A percentile compares a stretch with the other conserved stretches of the same genome.
Evolutionary conservation across 2,113 vertebrate species (phyloP).

Genomic region (Motacilla tschutschensis): DNA sequence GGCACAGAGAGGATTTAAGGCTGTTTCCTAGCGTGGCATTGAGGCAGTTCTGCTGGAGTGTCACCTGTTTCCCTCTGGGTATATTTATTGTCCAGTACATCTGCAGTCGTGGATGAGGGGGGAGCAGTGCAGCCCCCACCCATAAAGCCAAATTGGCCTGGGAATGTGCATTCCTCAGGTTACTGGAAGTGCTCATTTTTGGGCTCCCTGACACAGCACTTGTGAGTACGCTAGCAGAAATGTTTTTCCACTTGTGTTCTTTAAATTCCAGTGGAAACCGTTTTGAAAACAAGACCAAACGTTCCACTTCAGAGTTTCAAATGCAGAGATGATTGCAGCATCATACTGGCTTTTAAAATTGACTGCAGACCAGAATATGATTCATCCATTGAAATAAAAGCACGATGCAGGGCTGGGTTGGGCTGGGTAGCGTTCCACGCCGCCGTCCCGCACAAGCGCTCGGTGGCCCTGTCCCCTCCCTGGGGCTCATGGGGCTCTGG

Average conservation of each 20-base stretch:
- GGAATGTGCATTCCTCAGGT: neutral
- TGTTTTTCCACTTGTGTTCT: constrained; percentile 35
- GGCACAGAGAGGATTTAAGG: neutral
- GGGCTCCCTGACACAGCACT: constrained; percentile 32
- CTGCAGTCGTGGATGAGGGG: neutral
- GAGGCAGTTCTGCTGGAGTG: neutral
- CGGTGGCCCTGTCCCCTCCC: neutral
- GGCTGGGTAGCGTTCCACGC: neutral
- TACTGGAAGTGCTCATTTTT: neutral
- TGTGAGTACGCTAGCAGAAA: neutral
- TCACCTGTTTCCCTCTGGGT: constrained; percentile 22
- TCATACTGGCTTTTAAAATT: neutral
- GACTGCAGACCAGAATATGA: constrained; percentile 13
- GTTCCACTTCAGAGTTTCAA: neutral
- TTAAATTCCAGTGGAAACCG: constrained; percentile 28
- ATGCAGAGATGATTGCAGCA: constrained; percentile 11
- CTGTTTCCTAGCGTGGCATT: neutral
- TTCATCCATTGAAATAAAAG: constrained; percentile 21
- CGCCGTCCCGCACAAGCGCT: accelerated
- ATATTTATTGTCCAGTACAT: neutral
- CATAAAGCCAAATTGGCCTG: neutral
- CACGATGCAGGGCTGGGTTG: neutral
- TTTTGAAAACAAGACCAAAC: constrained; percentile 8
- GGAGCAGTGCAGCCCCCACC: neutral
- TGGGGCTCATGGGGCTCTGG: neutral